Percentiles rank a stretch among this genome's conserved stretches.
Conservation (phyloP, 1,140 invertebrate species). For the Periplaneta americana region DNA sequence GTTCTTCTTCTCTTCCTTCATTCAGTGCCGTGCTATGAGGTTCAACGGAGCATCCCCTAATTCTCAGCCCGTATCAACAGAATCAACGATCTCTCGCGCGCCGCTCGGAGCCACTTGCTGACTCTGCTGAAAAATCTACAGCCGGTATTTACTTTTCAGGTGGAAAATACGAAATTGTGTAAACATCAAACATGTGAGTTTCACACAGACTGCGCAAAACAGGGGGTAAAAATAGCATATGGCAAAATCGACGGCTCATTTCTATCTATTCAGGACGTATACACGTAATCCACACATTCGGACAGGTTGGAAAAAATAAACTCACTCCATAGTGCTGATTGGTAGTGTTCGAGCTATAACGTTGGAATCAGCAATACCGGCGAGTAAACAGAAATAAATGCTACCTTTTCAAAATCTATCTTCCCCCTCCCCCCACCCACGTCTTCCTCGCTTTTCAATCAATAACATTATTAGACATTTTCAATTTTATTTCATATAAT, state of each 20-base stretch:
- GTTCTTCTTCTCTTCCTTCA: background rate
- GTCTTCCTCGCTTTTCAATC: background rate
- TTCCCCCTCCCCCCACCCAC: too few species aligned
- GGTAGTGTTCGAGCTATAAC: background rate
- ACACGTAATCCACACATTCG: background rate
- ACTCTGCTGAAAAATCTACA: background rate
- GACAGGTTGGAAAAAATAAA: too few species aligned
- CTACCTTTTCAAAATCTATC: background rate
- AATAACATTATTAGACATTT: background rate
- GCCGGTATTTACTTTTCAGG: background rate
- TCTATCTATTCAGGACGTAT: background rate
- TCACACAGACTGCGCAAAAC: background rate
- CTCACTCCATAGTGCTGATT: background rate
- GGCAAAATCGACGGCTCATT: background rate
- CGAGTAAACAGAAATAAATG: background rate
- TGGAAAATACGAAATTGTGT: background rate
- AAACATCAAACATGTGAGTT: background rate
- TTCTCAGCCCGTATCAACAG: constrained; percentile 1
- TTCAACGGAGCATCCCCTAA: background rate
- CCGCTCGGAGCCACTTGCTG: background rate
- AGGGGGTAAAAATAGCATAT: background rate
- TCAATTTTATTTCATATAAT: background rate
- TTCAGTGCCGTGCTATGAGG: background rate
- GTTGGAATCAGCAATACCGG: background rate
- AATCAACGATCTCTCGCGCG: background rate